Evolutionary conservation across 2,888 invertebrate genomes (phyloP).

Genomic region (Alsophila aescularia): DNA sequence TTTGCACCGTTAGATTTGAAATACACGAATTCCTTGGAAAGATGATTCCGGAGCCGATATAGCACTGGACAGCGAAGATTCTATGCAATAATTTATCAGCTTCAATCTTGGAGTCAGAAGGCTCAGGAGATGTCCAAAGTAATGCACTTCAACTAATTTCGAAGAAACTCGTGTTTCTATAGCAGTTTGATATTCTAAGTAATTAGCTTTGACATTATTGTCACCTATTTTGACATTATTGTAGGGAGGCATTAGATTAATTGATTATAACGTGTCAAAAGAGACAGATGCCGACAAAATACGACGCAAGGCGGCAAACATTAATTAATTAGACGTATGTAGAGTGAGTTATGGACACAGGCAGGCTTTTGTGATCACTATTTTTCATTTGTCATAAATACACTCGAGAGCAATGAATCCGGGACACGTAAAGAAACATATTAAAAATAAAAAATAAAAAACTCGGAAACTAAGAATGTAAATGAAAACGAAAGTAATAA

Average conservation of each 20-base stretch:
- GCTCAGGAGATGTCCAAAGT: constrained; percentile 59
- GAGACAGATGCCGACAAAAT: neutral
- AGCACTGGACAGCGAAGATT: constrained; percentile 46
- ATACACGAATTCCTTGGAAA: constrained; percentile 44
- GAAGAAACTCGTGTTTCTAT: neutral
- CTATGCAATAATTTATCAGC: constrained; percentile 58
- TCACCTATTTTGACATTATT: neutral
- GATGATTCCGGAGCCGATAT: constrained; percentile 35
- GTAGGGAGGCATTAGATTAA: constrained; percentile 40
- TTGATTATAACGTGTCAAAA: constrained; percentile 39
- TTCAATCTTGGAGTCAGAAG: constrained; percentile 56
- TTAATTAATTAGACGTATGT: constrained; percentile 13
- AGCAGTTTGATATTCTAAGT: constrained; percentile 19
- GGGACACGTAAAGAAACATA: too few species aligned
- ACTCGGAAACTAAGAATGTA: too few species aligned
- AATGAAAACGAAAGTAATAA: too few species aligned
- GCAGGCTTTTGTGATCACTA: neutral
- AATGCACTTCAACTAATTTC: constrained; percentile 49
- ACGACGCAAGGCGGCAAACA: constrained; percentile 1
- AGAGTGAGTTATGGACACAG: neutral
- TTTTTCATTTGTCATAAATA: too few species aligned
- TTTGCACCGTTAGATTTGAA: constrained; percentile 41
- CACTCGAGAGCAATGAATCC: too few species aligned
- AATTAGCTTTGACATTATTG: constrained; percentile 26
- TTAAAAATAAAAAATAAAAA: too few species aligned